Evolutionary conservation across 2,797 vertebrate species (phyloP), one percentile per base, ranked within the genome.

Genomic region (Thalassophryne amazonica): DNA sequence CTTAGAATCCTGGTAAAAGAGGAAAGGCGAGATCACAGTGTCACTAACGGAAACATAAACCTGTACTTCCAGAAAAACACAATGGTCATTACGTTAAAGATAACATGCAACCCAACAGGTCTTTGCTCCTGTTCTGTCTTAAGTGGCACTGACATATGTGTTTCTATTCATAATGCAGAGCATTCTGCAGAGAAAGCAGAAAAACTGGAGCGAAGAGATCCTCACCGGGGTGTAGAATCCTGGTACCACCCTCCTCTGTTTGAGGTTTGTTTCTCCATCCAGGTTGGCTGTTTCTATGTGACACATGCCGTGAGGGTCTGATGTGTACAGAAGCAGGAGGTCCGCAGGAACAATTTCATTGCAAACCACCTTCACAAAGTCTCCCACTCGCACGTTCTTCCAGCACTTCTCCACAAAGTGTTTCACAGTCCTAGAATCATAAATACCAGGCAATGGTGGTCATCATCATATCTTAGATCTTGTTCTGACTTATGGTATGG

Each of bases 191-290:
- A 4, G 9, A 10, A 22, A 21, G 2, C 3, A 10, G 21, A 32
- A 22, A 48, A 5, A 25, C 2, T 23, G 15, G 5, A 16, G 7
- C 13, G 10, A 35, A 37, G 34, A 45, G 29, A 19, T 12, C 5
- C 87, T 83, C 73, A 98, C 96, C 61, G 60, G 70, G 35, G 69
- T 47, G 7, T 86, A 82, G 70, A 93, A 76, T 5, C 91, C 93
- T 36, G 66, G 69, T 48, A 95, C 90, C 0, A 83, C 91, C 29
- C 11, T 88, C 59, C 94, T 93, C 74, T 95, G 94, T 19, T 98
- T 99, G 20, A 98, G 92, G 83, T 94, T 99, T 50, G 93, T 98
- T 77, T 99, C 96, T 31, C 95, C 96, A 0, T 98, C 96, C 7
- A 99, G 87, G 84, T 89, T 98, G 80, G 95, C 87, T 0, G 94